Evolutionary conservation across 2,888 invertebrate species (phyloP).

Genomic region (Linnaemya tessellans): DNA sequence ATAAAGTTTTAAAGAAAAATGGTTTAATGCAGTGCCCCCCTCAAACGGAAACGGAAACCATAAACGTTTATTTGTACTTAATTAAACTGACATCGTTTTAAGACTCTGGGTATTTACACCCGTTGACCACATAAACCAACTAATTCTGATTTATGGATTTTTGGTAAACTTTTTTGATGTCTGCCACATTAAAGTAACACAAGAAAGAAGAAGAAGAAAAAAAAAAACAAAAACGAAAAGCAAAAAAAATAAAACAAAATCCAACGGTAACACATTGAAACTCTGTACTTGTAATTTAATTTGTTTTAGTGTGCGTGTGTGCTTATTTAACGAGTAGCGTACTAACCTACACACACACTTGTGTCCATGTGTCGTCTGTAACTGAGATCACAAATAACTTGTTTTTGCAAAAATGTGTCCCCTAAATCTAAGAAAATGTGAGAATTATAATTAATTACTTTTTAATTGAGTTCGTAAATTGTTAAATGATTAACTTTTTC

Average conservation of each 20-base stretch:
- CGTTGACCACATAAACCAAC: constrained; percentile 17
- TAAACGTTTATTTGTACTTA: constrained; percentile 25
- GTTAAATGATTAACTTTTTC: constrained; percentile 38
- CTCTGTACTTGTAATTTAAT: constrained; percentile 13
- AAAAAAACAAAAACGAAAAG: not conserved
- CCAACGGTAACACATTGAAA: constrained; percentile 47
- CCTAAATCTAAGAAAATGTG: constrained; percentile 73
- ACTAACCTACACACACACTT: not conserved
- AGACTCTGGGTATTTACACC: not conserved
- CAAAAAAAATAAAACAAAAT: not conserved
- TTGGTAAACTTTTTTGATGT: not conserved
- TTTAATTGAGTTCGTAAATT: constrained; percentile 65
- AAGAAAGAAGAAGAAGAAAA: not conserved
- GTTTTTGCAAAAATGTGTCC: constrained; percentile 73
- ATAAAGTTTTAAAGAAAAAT: not conserved
- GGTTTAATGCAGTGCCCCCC: not conserved
- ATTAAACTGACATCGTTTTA: constrained; percentile 38
- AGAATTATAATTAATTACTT: constrained; percentile 73
- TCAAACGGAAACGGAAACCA: constrained; percentile 31
- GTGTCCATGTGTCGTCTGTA: constrained; percentile 8
- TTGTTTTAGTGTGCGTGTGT: constrained; percentile 19
- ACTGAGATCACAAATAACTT: constrained; percentile 43
- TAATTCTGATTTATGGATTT: constrained; percentile 35
- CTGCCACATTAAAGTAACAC: not conserved
- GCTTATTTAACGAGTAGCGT: not conserved